A percentile compares a stretch with the other conserved stretches of the same genome.
Conservation (phyloP, 2,113 vertebrate genomes). For the Brachyhypopomus occidentalis region DNA sequence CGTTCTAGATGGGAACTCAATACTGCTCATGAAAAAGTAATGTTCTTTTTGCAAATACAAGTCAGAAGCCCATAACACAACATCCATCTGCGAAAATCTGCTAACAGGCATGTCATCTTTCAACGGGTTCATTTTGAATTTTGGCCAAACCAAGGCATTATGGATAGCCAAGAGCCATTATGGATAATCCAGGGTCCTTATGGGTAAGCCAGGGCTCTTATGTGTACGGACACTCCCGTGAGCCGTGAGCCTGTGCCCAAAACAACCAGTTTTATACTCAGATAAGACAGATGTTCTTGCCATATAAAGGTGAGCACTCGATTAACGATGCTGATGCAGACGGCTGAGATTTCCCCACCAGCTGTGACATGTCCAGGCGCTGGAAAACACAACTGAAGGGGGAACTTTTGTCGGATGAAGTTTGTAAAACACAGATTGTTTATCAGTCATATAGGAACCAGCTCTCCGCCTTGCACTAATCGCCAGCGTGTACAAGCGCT, state of each 20-base stretch:
- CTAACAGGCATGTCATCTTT: constrained; percentile 54
- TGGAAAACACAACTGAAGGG: background rate
- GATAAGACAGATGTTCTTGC: constrained; percentile 68
- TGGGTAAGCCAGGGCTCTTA: no score
- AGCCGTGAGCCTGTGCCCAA: constrained; percentile 17
- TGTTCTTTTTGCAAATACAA: background rate
- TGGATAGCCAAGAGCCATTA: background rate
- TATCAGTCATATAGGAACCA: constrained; percentile 63
- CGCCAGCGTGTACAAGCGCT: constrained; percentile 33
- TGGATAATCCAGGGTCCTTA: no score
- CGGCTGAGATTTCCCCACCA: constrained; percentile 56
- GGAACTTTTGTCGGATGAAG: constrained; percentile 21
- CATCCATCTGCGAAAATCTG: constrained; percentile 42
- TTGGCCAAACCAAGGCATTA: constrained; percentile 37
- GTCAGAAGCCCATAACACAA: background rate
- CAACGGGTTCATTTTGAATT: constrained; percentile 42
- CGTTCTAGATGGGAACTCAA: background rate
- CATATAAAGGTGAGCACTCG: constrained; percentile 67
- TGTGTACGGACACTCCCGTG: no score
- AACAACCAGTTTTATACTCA: constrained; percentile 59
- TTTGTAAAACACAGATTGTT: constrained; percentile 73
- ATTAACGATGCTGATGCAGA: constrained; percentile 70
- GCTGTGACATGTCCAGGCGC: constrained; percentile 65
- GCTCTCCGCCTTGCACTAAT: constrained; percentile 72
- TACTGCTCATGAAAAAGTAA: background rate